Percentiles rank a stretch among this genome's conserved stretches.
Conservation (phyloP, 2,888 invertebrate species). For the Lordiphosa fenestrarum region DNA sequence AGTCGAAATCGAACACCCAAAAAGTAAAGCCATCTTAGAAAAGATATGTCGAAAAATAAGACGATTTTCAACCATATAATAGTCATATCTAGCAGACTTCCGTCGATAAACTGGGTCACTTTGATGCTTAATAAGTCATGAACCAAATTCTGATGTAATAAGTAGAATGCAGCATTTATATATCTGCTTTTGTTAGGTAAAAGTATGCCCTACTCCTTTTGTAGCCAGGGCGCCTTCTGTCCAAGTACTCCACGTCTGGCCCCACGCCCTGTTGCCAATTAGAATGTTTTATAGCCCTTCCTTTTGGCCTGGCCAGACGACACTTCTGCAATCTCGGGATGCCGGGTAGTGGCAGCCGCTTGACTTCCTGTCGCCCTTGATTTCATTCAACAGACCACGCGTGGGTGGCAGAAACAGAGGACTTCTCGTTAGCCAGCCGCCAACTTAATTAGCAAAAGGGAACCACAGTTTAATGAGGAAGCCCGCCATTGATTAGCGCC, state of each 20-base stretch:
- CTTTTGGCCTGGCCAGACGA: constrained; percentile 17
- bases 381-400: constrained; percentile 40
- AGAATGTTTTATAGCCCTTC: constrained; percentile 54
- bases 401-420: constrained; percentile 2
- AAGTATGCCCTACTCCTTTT: no score
- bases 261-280: constrained; percentile 39
- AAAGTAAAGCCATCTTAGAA: no score
- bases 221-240: constrained; percentile 1
- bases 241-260: no score
- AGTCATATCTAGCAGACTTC: no score
- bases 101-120: no score
- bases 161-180: no score
- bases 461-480: constrained; percentile 58
- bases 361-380: constrained; percentile 65
- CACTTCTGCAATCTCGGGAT: constrained; percentile 24
- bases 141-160: no score
- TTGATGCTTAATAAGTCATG: no score
- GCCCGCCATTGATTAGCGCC: constrained; percentile 50
- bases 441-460: constrained; percentile 24
- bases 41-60: no score
- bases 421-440: constrained; percentile 14
- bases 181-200: no score
- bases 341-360: constrained; percentile 21
- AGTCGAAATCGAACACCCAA: no score
- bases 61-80: no score